Evolutionary conservation across 1,140 invertebrate genomes (phyloP).

Genomic region (Triops longicaudatus): DNA sequence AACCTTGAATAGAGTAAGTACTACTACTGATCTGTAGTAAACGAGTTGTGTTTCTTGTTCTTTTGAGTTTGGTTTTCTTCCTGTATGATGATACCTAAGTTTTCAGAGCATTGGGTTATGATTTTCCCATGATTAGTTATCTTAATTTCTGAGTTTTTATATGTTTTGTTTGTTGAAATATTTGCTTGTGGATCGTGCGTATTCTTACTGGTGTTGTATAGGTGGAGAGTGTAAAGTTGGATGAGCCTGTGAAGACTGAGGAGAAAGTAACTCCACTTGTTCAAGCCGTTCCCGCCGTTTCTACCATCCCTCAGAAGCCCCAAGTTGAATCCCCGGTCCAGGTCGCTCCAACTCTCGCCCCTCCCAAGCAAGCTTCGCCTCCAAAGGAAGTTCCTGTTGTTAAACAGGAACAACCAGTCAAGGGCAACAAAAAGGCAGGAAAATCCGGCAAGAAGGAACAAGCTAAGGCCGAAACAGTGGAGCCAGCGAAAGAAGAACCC

Average conservation of each 20-base stretch:
- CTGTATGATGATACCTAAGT: not conserved
- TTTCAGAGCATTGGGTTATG: conserved; percentile 24
- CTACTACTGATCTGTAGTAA: not conserved
- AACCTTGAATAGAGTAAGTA: conserved; percentile 16
- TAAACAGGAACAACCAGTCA: not conserved
- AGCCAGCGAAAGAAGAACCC: not conserved
- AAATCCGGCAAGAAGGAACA: conserved; percentile 18
- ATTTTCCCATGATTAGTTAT: not conserved
- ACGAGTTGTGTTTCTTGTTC: not conserved
- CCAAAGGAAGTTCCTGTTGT: not conserved
- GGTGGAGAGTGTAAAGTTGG: conserved; percentile 14
- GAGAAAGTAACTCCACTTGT: conserved; percentile 11
- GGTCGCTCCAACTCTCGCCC: conserved; percentile 13
- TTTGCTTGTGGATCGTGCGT: not conserved
- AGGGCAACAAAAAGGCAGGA: conserved; percentile 22
- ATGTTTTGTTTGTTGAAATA: not conserved
- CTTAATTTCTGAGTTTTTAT: conserved; percentile 3
- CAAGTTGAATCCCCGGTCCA: conserved; percentile 23
- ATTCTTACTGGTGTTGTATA: not conserved
- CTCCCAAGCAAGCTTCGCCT: not conserved
- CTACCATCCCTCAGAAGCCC: conserved; percentile 11
- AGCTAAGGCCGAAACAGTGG: not conserved
- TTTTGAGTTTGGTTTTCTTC: not conserved
- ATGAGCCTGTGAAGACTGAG: not conserved
- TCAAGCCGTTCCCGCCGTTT: not conserved